Evolutionary conservation across 2,113 vertebrate genomes (phyloP), one percentile per base, ranked within the genome.

Genomic region (Lepus europaeus): DNA sequence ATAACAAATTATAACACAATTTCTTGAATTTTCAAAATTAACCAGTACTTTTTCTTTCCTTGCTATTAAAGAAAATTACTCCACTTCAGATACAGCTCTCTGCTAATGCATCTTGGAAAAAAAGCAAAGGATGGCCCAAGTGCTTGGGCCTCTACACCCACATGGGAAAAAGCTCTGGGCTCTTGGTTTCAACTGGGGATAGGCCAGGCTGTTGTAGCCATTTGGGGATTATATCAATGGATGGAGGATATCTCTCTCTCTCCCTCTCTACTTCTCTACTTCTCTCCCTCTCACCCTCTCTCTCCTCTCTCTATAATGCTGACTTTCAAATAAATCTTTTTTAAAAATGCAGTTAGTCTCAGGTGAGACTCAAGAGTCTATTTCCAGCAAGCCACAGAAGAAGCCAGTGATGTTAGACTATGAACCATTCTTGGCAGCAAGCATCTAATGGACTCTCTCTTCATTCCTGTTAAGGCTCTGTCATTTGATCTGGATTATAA

Each of bases 11-110:
- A 49, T 45, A 11, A 81, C 10, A 74, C 36, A 56, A n/a, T 81
- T 69, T n/a, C 56, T 45, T 87, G 27, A 33, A 79, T 66, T 94
- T 93, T 89, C 84, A 91, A 59, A 23, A 72, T 93, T 31, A 95
- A 68, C 74, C 49, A 27, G 23, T 23, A 84, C 56, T 69, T 89
- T n/a, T 72, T 45, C 39, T 80, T 12, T 33, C 27, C 33, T 89
- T 69, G 45, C 27, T 84, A 61, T 53, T 56, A 84, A 87, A 95
- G 39, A 91, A 96, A 87, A 74, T 61, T 29, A 51, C 33, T 87
- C 13, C 22, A 8, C 68, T 87, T 31, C 6, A 45, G 45, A 45
- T 45, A 45, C 45, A 45, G 45, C 45, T 45, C 45, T 45, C 45
- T 45, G 45, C 45, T 45, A 45, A 45, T 45, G 45, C 45, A 45